Percentiles rank a stretch among this genome's conserved stretches.
Conservation (phyloP, 2,888 invertebrate species). For the Aplocera efformata region DNA sequence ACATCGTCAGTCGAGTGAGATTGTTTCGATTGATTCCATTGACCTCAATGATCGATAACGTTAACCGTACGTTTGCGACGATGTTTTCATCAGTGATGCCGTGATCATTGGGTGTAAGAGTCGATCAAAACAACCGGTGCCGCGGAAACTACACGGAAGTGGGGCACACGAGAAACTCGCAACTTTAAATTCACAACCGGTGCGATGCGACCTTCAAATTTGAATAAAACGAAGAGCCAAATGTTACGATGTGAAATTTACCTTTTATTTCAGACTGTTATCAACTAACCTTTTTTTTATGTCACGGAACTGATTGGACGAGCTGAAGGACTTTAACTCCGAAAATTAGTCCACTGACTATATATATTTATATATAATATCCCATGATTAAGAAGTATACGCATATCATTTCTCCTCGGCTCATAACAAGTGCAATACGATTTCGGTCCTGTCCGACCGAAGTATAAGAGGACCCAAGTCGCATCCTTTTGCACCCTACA, state of each 20-base stretch:
- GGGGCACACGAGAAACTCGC: conserved; percentile 62
- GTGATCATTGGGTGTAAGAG: conserved; percentile 36
- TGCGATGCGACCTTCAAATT: conserved; percentile 61
- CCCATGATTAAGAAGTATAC: no score
- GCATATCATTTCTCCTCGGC: no score
- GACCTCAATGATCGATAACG: conserved; percentile 52
- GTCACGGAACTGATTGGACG: no score
- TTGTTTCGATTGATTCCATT: conserved; percentile 50
- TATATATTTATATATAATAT: no score
- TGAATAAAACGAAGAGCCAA: conserved; percentile 47
- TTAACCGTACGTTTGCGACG: conserved; percentile 44
- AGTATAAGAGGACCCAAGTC: no score
- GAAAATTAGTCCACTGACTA: no score
- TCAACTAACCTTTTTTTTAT: no score
- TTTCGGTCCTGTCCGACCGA: no score
- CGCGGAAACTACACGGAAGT: conserved; percentile 56
- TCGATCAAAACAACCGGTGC: conserved; percentile 60
- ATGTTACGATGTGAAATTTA: conserved; percentile 12
- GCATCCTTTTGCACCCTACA: no score
- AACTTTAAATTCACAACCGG: conserved; percentile 43
- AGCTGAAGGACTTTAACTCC: no score
- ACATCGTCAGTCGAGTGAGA: conserved; percentile 29
- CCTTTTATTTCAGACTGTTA: no score
- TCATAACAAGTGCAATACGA: no score
- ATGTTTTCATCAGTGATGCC: conserved; percentile 51